Base-by-base conservation (phyloP, 2,797 vertebrate species). In the Pachyuromys duprasi region DNA sequence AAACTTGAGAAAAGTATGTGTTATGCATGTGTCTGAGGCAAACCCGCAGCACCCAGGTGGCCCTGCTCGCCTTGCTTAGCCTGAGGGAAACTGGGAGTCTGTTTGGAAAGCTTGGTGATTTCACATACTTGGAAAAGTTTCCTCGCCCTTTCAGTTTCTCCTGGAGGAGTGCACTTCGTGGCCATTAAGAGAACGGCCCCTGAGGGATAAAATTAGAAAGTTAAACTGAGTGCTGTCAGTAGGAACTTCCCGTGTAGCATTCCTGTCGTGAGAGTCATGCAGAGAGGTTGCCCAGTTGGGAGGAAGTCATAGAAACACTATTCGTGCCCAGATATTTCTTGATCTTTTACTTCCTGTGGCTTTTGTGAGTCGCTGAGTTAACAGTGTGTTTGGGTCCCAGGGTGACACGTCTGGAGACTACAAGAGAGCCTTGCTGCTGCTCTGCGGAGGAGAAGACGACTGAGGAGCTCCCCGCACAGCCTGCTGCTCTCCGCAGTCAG, bases 351-450 rank as follows among this genome's bases (percentile, higher is more conserved):
- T 94, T 72, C 89, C 95, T 87, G 89, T 49, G 91, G 42, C 26
- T 39, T 45, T 60, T 88, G 45, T 98, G 97, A 98, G 78, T 98
- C 96, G 94, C 0, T 2, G 82, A 84, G 72, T 95, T 95, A 95
- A 91, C 1, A 0, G 83, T 96, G 17, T 95, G 5, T 98, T 97
- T 91, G 65, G 90, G 91, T 97, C 98, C 92, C 98, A 99, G 99
- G 98, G 99, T 60, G 99, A 99, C 97, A 99, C 99, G 0, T 98
- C 98, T 0, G 99, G 99, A 74, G 99, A 99, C 98, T 99, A 99
- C 97, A 99, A 99, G 98, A 99, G 99, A 97, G 99, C 99, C 0
- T 98, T 99, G 55, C 98, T 99, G 90, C 99, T 99, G 96, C 99
- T 99, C 97, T 99, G 99, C 3, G 99, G 99, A 0, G 99, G 99